These are phyloP conservation scores for Hyppa rectilinea DNA, from an alignment of 2,888 invertebrate species.

Conservation along the genomic window DNA sequence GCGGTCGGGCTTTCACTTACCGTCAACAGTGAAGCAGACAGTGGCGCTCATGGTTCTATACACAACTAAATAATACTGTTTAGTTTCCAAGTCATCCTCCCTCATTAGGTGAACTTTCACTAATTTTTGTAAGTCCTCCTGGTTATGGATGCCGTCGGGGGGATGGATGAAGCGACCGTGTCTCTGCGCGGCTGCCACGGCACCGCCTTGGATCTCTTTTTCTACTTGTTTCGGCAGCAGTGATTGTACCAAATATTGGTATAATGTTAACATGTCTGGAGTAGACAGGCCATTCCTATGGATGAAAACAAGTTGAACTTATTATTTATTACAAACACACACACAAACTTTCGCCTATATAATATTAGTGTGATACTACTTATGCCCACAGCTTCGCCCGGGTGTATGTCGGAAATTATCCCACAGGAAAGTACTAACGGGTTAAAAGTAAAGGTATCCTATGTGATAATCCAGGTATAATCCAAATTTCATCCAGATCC, in stretches of 20 bases:
- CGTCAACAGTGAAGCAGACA: conserved; percentile 95
- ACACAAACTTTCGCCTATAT: no score
- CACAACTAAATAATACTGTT: conserved; percentile 94
- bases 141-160: conserved; percentile 82
- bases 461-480: no score
- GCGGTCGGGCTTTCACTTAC: no score
- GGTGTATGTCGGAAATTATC: no score
- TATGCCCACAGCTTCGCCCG: no score
- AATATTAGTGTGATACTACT: no score
- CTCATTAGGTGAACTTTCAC: conserved; percentile 93
- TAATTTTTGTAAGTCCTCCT: conserved; percentile 91
- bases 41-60: conserved; percentile 97
- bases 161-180: conserved; percentile 88
- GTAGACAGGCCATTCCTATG: conserved; percentile 96
- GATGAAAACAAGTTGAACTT: not conserved
- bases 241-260: conserved; percentile 95
- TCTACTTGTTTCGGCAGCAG: conserved; percentile 94
- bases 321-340: no score
- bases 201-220: conserved; percentile 93
- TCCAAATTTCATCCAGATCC: no score
- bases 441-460: no score
- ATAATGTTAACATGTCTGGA: conserved; percentile 96
- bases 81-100: conserved; percentile 88
- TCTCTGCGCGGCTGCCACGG: conserved; percentile 88
- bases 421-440: no score